Conservation (phyloP, 2,797 vertebrate genomes). For the Anguilla megastoma region DNA sequence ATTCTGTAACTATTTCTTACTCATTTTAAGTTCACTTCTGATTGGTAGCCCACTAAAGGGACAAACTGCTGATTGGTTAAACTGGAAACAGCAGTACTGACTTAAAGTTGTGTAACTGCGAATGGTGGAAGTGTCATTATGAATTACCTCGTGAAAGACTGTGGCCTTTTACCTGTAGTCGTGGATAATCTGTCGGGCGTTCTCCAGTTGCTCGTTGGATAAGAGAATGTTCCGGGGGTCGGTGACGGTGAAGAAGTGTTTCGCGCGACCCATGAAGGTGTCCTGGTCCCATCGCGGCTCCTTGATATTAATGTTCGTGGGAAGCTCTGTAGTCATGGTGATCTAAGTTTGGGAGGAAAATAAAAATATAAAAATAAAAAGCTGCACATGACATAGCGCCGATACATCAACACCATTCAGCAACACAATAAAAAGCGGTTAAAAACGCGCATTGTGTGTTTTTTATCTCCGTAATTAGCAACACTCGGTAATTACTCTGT, state of each 20-base stretch:
- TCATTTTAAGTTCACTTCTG: neutral
- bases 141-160: neutral
- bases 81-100: neutral
- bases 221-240: slow-evolving; percentile 94
- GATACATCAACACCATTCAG: neutral
- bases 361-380: neutral
- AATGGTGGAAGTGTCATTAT: neutral
- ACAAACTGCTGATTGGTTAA: neutral
- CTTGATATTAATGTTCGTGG: slow-evolving; percentile 90
- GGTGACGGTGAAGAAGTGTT: slow-evolving; percentile 97
- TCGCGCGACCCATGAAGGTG: slow-evolving; percentile 90
- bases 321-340: slow-evolving; percentile 87
- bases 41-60: neutral
- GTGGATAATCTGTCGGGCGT: slow-evolving; percentile 82
- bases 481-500: neutral
- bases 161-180: slow-evolving; percentile 86
- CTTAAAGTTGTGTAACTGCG: neutral
- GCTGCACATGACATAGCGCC: neutral
- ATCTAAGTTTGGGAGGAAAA: slow-evolving; percentile 49
- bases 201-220: slow-evolving; percentile 83
- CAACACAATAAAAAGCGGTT: neutral
- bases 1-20: neutral
- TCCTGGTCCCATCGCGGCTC: slow-evolving; percentile 98
- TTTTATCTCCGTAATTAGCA: neutral
- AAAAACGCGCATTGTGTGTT: neutral